Percentiles rank a stretch among this genome's conserved stretches.
phyloP scores from a whole-genome alignment of 2,888 invertebrate species.

The Orthosia cruda region DNA sequence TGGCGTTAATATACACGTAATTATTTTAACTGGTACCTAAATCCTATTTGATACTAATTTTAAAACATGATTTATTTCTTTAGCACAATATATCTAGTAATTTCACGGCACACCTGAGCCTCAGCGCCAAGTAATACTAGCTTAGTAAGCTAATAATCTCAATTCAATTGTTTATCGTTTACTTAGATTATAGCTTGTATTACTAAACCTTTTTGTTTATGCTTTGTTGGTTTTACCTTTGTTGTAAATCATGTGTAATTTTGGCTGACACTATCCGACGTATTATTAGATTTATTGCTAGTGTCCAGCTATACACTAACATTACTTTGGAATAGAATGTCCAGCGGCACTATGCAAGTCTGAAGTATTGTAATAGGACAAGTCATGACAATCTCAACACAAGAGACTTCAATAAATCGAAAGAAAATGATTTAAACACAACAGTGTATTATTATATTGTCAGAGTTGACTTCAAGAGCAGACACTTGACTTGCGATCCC shows the following conservation, averaged over 20 bases:
- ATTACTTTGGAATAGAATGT: not conserved
- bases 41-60: constrained; percentile 2
- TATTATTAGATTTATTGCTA: constrained; percentile 7
- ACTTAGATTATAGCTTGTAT: constrained; percentile 24
- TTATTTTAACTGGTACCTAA: constrained; percentile 1
- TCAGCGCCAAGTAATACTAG: constrained; percentile 49
- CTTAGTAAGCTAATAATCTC: constrained; percentile 23
- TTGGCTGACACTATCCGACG: not conserved
- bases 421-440: constrained; percentile 13
- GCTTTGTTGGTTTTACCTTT: constrained; percentile 15
- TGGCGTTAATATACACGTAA: not conserved
- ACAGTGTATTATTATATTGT: constrained; percentile 32
- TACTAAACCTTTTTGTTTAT: constrained; percentile 7
- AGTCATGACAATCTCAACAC: not conserved
- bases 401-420: constrained; percentile 4
- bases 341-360: not conserved
- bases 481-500: constrained; percentile 41
- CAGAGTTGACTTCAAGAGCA: constrained; percentile 7
- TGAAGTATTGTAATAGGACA: not conserved
- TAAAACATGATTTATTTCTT: constrained; percentile 35
- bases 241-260: constrained; percentile 5
- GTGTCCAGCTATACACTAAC: not conserved
- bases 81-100: constrained; percentile 21
- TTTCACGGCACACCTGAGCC: constrained; percentile 12
- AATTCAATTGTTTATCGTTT: constrained; percentile 44